Percentiles rank a stretch among this genome's conserved stretches.
Evolutionary conservation across 2,113 vertebrate species (phyloP).

Genomic region (Aspiorhynchus laticeps): DNA sequence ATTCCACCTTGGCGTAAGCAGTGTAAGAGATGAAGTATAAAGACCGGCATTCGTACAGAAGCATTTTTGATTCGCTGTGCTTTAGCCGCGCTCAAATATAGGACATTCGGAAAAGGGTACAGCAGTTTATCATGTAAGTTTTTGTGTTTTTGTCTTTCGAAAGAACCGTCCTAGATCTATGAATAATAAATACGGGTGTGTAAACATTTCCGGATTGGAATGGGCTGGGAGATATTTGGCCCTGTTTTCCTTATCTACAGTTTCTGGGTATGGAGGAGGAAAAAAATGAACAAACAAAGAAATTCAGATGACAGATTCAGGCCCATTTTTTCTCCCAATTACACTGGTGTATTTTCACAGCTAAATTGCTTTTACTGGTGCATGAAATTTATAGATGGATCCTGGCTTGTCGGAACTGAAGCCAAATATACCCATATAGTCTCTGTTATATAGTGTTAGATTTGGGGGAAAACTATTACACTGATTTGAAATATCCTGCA

Average conservation of each 20-base stretch:
- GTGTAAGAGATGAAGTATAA: slow-evolving; percentile 20
- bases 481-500: slow-evolving; percentile 40
- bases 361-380: slow-evolving; percentile 20
- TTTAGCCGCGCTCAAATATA: slow-evolving; percentile 21
- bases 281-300: slow-evolving; percentile 4
- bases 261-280: not conserved
- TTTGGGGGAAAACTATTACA: slow-evolving; percentile 19
- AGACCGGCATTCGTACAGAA: slow-evolving; percentile 25
- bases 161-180: slow-evolving; percentile 35
- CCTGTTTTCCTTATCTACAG: slow-evolving; percentile 24
- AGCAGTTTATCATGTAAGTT: not conserved
- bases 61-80: slow-evolving; percentile 37
- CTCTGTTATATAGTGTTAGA: not conserved
- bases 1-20: slow-evolving; percentile 11
- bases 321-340: not conserved
- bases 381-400: slow-evolving; percentile 38
- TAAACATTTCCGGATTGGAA: slow-evolving; percentile 31
- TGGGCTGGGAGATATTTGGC: slow-evolving; percentile 3
- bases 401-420: not conserved
- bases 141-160: slow-evolving; percentile 7
- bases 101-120: slow-evolving; percentile 16
- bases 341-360: slow-evolving; percentile 33
- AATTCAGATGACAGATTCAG: slow-evolving; percentile 14
- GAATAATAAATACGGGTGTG: slow-evolving; percentile 25
- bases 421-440: not conserved